These are phyloP conservation scores for Pelobates cultripes DNA, from an alignment of 2,797 vertebrate genomes.

Conservation along the genomic window DNA sequence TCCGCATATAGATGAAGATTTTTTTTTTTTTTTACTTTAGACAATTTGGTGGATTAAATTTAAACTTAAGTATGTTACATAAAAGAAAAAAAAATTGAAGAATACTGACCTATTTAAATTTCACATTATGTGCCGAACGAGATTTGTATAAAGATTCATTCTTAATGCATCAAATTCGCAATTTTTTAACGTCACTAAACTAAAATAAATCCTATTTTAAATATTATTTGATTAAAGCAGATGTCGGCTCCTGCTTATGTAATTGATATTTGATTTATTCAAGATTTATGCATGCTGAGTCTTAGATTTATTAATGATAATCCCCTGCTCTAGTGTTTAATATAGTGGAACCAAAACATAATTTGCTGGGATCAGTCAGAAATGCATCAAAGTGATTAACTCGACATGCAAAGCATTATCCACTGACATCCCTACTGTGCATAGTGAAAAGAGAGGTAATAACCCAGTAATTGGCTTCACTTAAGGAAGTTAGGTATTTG, in stretches of 20 bases:
- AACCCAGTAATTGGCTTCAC: constrained; percentile 83
- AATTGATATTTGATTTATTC: constrained; percentile 90
- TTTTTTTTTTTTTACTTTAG: constrained; percentile 15
- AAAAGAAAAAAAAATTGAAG: constrained; percentile 31
- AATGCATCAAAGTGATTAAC: constrained; percentile 89
- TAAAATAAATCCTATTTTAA: constrained; percentile 80
- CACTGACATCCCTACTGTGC: constrained; percentile 83
- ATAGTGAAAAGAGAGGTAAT: constrained; percentile 81
- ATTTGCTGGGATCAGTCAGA: constrained; percentile 86
- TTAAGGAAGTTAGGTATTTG: constrained; percentile 79
- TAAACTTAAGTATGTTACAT: constrained; percentile 51
- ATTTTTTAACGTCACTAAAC: constrained; percentile 71
- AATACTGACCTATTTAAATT: constrained; percentile 53
- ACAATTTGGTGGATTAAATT: background rate
- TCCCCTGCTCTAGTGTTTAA: constrained; percentile 83
- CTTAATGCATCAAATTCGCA: constrained; percentile 56
- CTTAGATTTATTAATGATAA: constrained; percentile 90
- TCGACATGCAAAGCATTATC: constrained; percentile 87
- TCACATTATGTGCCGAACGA: constrained; percentile 22
- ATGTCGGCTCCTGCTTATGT: constrained; percentile 85
- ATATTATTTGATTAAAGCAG: constrained; percentile 85
- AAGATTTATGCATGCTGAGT: constrained; percentile 87
- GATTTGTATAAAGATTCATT: constrained; percentile 62
- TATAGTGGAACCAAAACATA: constrained; percentile 85
- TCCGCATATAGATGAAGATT: constrained; percentile 30